Evolutionary conservation across 2,888 invertebrate species (phyloP).

Genomic region (Thera obeliscata): DNA sequence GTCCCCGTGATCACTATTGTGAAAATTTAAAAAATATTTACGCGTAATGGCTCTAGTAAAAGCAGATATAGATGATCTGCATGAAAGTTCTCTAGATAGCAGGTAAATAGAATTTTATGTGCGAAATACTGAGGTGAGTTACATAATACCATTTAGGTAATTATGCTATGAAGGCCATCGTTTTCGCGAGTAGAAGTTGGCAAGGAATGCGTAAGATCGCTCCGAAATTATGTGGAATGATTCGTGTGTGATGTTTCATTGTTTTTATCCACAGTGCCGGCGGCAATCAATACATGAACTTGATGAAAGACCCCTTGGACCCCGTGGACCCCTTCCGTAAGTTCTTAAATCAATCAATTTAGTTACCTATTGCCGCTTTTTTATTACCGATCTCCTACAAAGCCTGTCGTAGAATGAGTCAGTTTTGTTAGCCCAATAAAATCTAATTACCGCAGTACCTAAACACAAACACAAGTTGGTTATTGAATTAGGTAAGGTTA

Average conservation of each 20-base stretch:
- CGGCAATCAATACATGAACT: constrained; percentile 73
- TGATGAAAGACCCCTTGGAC: constrained; percentile 61
- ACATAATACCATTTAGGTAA: constrained; percentile 65
- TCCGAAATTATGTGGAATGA: constrained; percentile 42
- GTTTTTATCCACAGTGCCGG: constrained; percentile 75
- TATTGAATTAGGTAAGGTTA: constrained; percentile 59
- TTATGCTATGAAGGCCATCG: constrained; percentile 74
- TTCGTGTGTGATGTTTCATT: constrained; percentile 44
- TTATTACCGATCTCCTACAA: too few relatives aligned
- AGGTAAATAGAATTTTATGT: constrained; percentile 74
- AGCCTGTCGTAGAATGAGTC: background rate
- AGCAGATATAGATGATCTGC: constrained; percentile 84
- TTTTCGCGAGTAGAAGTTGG: constrained; percentile 66
- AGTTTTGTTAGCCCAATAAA: constrained; percentile 25
- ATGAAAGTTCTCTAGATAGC: constrained; percentile 85
- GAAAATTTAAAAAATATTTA: constrained; percentile 87
- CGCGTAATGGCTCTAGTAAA: constrained; percentile 79
- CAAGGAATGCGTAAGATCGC: constrained; percentile 56
- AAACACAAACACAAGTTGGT: constrained; percentile 23
- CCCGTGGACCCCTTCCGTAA: constrained; percentile 73
- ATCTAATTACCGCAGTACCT: constrained; percentile 52
- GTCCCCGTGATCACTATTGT: constrained; percentile 89
- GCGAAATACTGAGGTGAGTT: constrained; percentile 51
- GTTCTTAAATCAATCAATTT: constrained; percentile 35
- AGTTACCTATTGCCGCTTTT: background rate